Base-by-base conservation (phyloP, 2,888 invertebrate genomes). In the Acronicta leporina region DNA sequence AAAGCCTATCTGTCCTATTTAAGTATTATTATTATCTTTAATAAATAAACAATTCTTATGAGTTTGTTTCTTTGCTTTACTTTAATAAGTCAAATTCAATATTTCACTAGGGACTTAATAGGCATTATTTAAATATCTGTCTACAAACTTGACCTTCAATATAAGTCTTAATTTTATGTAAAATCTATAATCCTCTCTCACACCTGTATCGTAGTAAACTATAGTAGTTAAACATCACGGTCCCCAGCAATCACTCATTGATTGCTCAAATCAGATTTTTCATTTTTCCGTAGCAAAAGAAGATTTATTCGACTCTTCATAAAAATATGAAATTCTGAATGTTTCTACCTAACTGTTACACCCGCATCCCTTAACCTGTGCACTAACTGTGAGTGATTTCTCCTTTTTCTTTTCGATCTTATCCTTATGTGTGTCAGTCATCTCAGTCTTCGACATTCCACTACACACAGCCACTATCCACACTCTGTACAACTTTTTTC, bases 381-480 rank as follows among this genome's bases (percentile, higher is more conserved):
- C 94, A 94, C 94, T 92, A 90, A 93, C 91, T 94, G 91, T 92
- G 91, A 93, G 93, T 94, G 92, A 90, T 87, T 89, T 92, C 85
- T 89, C 92, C 92, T 90, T 79, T 89, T 91, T 91, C 83, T 86
- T 89, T 91, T 92, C 85, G 72, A 82, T 85, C 85, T 86, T 85
- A 83, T 88, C 90, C 91, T 90, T 85, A 80, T 83, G 68, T 89
- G 81, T 86, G 71, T 20, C n/a, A 80, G 69, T 85, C 84, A 88
- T 83, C 87, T 92, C 87, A 92, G 69, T 91, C 86, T 89, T 76
- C 86, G 78, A 92, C 88, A 91, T 89, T 85, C 79, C 80, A 92
- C 92, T 86, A 91, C 83, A 93, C 93, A 92, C 91, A 84, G 87
- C 89, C 91, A 92, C 92, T 89, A 79, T 92, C 87, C 87, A 94